phyloP scores from a whole-genome alignment of 2,113 vertebrate genomes.

The Condylura cristata region DNA sequence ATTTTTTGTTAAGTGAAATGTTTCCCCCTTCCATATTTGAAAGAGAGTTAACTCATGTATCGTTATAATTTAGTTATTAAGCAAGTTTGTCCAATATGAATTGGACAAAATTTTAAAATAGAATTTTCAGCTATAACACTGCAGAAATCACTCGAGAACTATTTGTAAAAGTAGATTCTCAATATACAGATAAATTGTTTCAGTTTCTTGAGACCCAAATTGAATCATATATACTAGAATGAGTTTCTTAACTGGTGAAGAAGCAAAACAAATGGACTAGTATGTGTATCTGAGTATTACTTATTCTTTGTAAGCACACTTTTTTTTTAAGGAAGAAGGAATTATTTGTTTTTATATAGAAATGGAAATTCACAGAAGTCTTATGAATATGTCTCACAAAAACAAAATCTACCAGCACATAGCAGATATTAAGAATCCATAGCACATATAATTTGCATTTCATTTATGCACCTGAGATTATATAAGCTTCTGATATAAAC shows the following conservation, averaged over 20 bases:
- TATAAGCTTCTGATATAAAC: not conserved
- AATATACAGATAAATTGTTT: not conserved
- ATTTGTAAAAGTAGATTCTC: not conserved
- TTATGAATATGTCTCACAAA: not conserved
- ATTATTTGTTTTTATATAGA: not conserved
- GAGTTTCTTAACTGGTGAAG: not conserved
- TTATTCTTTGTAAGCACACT: not conserved
- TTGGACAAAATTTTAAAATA: not conserved
- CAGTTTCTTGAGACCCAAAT: not conserved
- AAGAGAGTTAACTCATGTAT: not conserved
- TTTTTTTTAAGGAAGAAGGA: not conserved
- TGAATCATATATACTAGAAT: not conserved
- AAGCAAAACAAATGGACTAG: not conserved
- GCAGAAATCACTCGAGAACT: not conserved
- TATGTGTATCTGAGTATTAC: not conserved
- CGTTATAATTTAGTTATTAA: not conserved
- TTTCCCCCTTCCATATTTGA: not conserved
- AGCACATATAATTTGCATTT: not conserved
- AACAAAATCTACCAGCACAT: not conserved
- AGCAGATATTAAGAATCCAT: not conserved
- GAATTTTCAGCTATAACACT: not conserved
- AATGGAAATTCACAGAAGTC: not conserved
- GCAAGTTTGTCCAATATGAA: not conserved
- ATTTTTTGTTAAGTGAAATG: not conserved
- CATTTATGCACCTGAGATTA: not conserved